phyloP scores from a whole-genome alignment of 37 sponge, comb jelly and placozoan species.

The Diacarnus erythraeanus region DNA sequence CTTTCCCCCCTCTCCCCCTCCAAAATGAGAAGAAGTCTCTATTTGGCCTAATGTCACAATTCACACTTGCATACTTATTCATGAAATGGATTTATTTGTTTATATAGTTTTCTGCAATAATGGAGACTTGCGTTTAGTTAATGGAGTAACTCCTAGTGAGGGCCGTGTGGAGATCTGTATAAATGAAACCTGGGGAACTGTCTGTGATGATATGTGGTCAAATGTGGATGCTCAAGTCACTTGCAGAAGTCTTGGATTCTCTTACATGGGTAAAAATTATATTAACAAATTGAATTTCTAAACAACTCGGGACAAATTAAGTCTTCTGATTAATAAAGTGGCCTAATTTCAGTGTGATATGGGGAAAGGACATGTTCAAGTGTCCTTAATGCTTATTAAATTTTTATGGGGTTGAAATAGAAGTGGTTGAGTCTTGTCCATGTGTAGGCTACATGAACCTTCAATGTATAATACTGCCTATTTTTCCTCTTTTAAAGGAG shows the following conservation, averaged over 20 bases:
- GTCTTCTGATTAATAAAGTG: no score
- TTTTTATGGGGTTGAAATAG: no score
- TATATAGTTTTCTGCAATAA: neutral
- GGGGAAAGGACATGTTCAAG: no score
- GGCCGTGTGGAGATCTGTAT: constrained; percentile 13
- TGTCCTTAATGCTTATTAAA: no score
- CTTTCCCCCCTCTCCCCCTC: no score
- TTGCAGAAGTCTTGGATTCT: constrained; percentile 7
- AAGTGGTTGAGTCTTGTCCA: no score
- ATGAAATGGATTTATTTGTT: no score
- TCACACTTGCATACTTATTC: neutral
- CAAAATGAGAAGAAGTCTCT: neutral
- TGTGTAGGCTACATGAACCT: neutral
- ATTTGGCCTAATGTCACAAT: neutral
- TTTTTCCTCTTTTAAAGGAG: no score
- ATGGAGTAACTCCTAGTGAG: neutral
- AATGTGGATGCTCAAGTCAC: neutral
- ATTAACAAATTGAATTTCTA: neutral
- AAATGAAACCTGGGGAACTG: neutral
- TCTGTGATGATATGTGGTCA: constrained; percentile 12
- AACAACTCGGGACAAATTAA: no score
- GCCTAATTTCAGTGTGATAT: no score
- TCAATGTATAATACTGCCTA: no score
- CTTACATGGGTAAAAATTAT: neutral
- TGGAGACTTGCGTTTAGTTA: neutral